A percentile compares a stretch with the other conserved stretches of the same genome.
These are phyloP conservation scores for Micrasema minimum DNA, from an alignment of 1,140 invertebrate species.

Conservation along the genomic window DNA sequence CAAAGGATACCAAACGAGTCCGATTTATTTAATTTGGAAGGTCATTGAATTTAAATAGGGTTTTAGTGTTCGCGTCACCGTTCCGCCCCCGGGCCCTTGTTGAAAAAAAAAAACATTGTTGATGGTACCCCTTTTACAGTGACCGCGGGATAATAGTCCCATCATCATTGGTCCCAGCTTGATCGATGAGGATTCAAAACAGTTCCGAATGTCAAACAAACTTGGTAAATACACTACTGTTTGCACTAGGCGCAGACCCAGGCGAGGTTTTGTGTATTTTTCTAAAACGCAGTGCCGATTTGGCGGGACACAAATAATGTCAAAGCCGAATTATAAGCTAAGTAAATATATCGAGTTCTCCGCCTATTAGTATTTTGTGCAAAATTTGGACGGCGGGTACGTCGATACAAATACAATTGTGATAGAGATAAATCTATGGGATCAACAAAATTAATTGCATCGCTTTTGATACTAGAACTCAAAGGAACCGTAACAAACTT, in stretches of 20 bases:
- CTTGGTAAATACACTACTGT: conserved; percentile 5
- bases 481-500: no score
- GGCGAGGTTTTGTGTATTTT: neutral
- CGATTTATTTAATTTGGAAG: conserved; percentile 2
- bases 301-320: no score
- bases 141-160: conserved; percentile 19
- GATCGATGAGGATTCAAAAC: conserved; percentile 28
- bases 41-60: conserved; percentile 12
- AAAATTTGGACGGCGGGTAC: neutral
- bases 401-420: conserved; percentile 6
- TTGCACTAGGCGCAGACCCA: neutral
- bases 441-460: neutral
- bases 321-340: no score
- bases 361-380: neutral
- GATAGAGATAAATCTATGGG: neutral
- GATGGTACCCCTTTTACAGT: neutral
- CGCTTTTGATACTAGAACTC: no score
- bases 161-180: neutral
- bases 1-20: conserved; percentile 13
- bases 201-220: conserved; percentile 23
- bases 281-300: no score
- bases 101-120: no score
- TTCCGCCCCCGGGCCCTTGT: neutral
- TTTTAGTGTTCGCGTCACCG: neutral
- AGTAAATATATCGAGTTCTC: conserved; percentile 2